Evolutionary conservation across 2,888 invertebrate species (phyloP).

Genomic region (Lasioglossum marginatum): DNA sequence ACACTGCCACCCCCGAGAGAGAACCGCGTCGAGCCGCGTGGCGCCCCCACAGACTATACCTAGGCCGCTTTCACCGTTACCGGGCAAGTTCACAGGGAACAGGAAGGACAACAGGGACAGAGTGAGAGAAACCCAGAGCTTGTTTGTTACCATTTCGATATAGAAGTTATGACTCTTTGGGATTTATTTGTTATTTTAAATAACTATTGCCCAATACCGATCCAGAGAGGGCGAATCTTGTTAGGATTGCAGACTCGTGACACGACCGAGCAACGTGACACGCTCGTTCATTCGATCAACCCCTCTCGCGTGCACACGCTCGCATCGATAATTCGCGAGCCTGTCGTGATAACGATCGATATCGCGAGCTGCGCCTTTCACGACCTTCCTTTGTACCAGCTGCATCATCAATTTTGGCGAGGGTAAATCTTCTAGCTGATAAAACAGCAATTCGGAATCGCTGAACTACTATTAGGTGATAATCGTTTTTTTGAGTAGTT

Average conservation of each 20-base stretch:
- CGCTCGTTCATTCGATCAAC: constrained; percentile 67
- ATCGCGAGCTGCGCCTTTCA: constrained; percentile 18
- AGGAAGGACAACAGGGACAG: neutral
- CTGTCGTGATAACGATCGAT: constrained; percentile 56
- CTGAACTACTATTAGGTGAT: neutral
- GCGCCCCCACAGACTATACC: constrained; percentile 57
- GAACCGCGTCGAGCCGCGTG: constrained; percentile 46
- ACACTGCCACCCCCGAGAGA: constrained; percentile 48
- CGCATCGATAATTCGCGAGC: constrained; percentile 52
- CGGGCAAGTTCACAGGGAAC: constrained; percentile 35
- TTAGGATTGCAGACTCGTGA: constrained; percentile 52
- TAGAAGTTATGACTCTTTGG: neutral
- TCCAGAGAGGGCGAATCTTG: neutral
- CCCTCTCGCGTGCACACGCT: constrained; percentile 42
- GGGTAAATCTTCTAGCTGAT: neutral
- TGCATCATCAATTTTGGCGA: neutral
- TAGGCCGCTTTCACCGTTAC: constrained; percentile 69
- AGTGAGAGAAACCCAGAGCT: neutral
- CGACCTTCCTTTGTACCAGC: neutral
- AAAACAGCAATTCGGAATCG: neutral
- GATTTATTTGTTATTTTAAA: neutral
- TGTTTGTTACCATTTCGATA: neutral
- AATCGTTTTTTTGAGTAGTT: neutral
- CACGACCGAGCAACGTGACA: constrained; percentile 68
- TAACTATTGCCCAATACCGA: neutral